Evolutionary conservation across 2,113 vertebrate genomes (phyloP).

Genomic region (Lagopus muta): DNA sequence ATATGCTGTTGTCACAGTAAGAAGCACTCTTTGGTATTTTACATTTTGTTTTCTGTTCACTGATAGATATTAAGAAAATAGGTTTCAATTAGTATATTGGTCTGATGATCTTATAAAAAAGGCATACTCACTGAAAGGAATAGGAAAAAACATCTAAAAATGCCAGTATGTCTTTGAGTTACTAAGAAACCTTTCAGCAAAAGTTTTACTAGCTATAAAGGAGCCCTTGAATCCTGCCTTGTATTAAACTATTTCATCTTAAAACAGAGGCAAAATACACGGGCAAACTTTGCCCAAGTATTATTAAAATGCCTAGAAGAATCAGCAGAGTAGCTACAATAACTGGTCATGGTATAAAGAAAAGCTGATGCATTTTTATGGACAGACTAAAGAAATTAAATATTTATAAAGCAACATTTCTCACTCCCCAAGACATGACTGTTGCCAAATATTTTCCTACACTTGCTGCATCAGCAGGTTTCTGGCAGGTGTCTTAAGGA

Average conservation of each 20-base stretch:
- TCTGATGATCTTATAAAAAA: not conserved
- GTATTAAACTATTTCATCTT: not conserved
- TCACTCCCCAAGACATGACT: not conserved
- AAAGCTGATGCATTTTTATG: not conserved
- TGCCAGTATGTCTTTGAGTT: not conserved
- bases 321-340: not conserved
- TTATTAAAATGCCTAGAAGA: not conserved
- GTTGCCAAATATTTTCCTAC: not conserved
- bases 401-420: not conserved
- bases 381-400: not conserved
- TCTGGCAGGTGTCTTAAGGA: constrained; percentile 45
- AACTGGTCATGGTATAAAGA: not conserved
- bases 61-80: not conserved
- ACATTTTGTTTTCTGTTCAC: not conserved
- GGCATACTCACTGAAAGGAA: not conserved
- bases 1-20: not conserved
- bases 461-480: not conserved
- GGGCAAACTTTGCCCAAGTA: not conserved
- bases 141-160: not conserved
- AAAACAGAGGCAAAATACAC: constrained; percentile 5
- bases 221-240: not conserved
- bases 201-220: not conserved
- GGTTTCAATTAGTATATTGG: not conserved
- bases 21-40: not conserved
- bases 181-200: not conserved